These are phyloP conservation scores for Entelurus aequoreus DNA, from an alignment of 2,113 vertebrate genomes.

Conservation along the genomic window DNA sequence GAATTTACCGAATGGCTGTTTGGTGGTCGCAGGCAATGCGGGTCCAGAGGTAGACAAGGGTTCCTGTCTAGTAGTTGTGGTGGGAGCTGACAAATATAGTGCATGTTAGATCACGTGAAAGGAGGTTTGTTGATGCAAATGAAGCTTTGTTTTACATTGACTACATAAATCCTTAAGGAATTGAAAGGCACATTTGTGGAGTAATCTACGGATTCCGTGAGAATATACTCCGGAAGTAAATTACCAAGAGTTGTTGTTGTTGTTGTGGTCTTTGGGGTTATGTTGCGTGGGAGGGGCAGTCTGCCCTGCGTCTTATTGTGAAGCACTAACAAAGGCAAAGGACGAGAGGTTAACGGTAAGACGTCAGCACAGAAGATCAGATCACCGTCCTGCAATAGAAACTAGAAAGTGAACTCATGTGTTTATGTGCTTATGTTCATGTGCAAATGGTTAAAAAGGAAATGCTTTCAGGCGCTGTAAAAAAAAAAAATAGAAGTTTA, in stretches of 20 bases:
- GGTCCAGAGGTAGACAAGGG: constrained; percentile 46
- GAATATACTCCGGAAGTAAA: constrained; percentile 32
- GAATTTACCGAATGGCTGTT: constrained; percentile 63
- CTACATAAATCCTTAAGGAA: neutral
- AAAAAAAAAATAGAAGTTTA: too few relatives aligned
- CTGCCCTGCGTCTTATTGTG: constrained; percentile 57
- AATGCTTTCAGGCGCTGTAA: too few relatives aligned
- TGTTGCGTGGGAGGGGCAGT: constrained; percentile 21
- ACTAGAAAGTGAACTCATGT: neutral
- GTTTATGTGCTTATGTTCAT: neutral
- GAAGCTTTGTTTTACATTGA: neutral
- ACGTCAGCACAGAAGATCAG: constrained; percentile 15
- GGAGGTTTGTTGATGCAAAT: constrained; percentile 8
- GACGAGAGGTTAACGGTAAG: constrained; percentile 31
- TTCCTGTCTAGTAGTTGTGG: constrained; percentile 55
- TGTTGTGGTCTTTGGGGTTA: constrained; percentile 31
- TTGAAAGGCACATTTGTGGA: neutral
- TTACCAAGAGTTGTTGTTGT: constrained; percentile 59
- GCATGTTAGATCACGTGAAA: constrained; percentile 41
- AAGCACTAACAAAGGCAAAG: constrained; percentile 52
- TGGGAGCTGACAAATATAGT: constrained; percentile 65
- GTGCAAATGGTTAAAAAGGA: neutral
- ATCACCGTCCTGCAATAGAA: constrained; percentile 25
- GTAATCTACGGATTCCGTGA: constrained; percentile 2
- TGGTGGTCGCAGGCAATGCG: constrained; percentile 42